phyloP scores from a whole-genome alignment of 2,888 invertebrate genomes.

The Sphaeridia pumilis region DNA sequence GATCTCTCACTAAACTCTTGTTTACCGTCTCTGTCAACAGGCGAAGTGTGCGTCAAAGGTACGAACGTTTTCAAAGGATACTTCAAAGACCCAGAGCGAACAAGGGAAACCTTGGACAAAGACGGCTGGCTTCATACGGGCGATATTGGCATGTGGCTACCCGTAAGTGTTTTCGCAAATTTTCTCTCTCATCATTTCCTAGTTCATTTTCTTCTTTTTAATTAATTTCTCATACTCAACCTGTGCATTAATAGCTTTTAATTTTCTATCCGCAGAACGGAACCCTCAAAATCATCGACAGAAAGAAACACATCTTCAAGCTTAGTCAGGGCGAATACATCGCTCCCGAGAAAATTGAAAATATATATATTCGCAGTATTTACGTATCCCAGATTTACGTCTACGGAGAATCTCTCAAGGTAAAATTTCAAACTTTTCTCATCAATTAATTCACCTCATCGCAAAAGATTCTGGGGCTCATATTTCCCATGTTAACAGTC shows the following conservation, averaged over 20 bases:
- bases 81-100: slow-evolving; percentile 86
- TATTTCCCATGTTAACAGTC: slow-evolving; percentile 49
- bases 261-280: slow-evolving; percentile 51
- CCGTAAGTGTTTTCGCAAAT: slow-evolving; percentile 49
- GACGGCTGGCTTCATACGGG: slow-evolving; percentile 96
- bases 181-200: background rate
- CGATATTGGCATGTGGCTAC: slow-evolving; percentile 90
- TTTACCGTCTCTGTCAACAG: no score
- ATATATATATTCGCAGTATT: slow-evolving; percentile 81
- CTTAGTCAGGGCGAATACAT: slow-evolving; percentile 96
- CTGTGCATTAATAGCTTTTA: background rate
- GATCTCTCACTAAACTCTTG: background rate
- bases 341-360: slow-evolving; percentile 97
- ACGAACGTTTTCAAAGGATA: slow-evolving; percentile 89
- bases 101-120: slow-evolving; percentile 75
- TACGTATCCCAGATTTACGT: slow-evolving; percentile 94
- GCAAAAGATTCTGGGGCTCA: background rate
- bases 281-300: slow-evolving; percentile 87
- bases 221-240: background rate
- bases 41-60: slow-evolving; percentile 85
- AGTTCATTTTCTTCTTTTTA: no score
- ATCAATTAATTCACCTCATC: no score
- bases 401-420: slow-evolving; percentile 91
- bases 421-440: slow-evolving; percentile 39
- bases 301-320: slow-evolving; percentile 98